These are phyloP conservation scores for Tychaedon coryphoeus DNA, from an alignment of 2,113 vertebrate genomes.

Conservation along the genomic window DNA sequence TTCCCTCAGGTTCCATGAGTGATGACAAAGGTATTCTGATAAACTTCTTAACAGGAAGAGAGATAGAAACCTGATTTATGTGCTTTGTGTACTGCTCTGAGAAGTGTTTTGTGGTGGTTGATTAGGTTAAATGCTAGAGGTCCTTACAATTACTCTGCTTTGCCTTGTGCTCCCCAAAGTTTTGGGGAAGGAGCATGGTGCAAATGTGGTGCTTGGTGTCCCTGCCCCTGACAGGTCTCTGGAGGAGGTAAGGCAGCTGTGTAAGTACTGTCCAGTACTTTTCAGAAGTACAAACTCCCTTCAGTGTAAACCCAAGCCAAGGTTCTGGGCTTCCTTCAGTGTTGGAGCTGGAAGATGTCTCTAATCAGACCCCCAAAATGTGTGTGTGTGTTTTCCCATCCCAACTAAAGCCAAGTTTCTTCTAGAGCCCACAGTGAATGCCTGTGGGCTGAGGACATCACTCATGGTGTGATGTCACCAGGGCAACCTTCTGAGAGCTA, in stretches of 20 bases:
- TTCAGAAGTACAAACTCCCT: neutral
- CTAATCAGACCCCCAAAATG: neutral
- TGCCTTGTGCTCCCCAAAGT: neutral
- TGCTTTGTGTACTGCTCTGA: neutral
- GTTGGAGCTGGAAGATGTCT: neutral
- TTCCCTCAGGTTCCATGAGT: neutral
- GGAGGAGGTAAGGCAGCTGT: neutral
- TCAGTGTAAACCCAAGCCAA: neutral
- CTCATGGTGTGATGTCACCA: constrained; percentile 26
- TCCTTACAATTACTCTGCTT: neutral
- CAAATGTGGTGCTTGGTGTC: neutral
- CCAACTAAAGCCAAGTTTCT: neutral
- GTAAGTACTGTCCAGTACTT: neutral
- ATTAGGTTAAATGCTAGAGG: neutral
- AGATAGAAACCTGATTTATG: neutral
- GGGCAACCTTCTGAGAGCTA: neutral
- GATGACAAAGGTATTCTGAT: neutral
- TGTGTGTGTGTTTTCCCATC: rapidly evolving
- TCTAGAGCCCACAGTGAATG: neutral
- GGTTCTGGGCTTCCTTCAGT: neutral
- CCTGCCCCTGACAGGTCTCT: neutral
- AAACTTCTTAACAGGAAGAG: neutral
- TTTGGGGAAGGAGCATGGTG: neutral
- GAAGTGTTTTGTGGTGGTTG: neutral
- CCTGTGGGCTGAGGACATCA: constrained; percentile 17